A percentile compares a stretch with the other conserved stretches of the same genome.
Conservation (phyloP, 2,797 vertebrate genomes). For the Rhinophrynus dorsalis region DNA sequence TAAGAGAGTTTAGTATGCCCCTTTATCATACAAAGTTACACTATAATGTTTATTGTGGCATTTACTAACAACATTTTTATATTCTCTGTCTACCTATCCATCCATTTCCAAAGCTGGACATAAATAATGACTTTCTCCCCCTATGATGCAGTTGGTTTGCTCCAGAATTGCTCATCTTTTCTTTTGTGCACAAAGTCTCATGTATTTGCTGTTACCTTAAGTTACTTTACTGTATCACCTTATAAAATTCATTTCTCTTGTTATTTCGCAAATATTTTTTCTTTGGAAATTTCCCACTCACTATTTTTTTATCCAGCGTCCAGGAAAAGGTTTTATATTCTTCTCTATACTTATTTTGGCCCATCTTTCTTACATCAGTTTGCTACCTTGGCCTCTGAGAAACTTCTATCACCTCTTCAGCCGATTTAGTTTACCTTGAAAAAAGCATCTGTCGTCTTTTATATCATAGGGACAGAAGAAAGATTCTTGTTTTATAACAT, state of each 20-base stretch:
- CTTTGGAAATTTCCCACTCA: slow-evolving; percentile 37
- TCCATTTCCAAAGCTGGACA: too few relatives aligned
- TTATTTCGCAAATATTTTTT: slow-evolving; percentile 30
- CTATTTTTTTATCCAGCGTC: slow-evolving; percentile 3
- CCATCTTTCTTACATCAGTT: slow-evolving; percentile 10
- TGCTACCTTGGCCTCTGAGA: slow-evolving; percentile 39
- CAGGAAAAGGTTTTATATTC: slow-evolving; percentile 46
- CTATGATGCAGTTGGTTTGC: too few relatives aligned
- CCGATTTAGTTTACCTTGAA: slow-evolving; percentile 25
- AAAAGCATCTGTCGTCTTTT: slow-evolving; percentile 35
- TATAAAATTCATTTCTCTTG: slow-evolving; percentile 20
- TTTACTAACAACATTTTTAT: too few relatives aligned
- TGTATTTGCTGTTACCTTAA: neutral
- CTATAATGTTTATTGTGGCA: too few relatives aligned
- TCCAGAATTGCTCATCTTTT: too few relatives aligned
- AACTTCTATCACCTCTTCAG: slow-evolving; percentile 45
- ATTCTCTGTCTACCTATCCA: too few relatives aligned
- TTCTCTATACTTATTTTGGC: slow-evolving; percentile 46
- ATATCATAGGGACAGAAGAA: slow-evolving; percentile 18
- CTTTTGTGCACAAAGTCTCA: too few relatives aligned
- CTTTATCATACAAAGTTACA: too few relatives aligned
- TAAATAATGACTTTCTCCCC: too few relatives aligned
- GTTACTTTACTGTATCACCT: neutral
- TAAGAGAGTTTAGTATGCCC: too few relatives aligned
- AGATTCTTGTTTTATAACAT: slow-evolving; percentile 11